Conservation (phyloP, 1,140 invertebrate genomes). For the Ips nitidus region DNA sequence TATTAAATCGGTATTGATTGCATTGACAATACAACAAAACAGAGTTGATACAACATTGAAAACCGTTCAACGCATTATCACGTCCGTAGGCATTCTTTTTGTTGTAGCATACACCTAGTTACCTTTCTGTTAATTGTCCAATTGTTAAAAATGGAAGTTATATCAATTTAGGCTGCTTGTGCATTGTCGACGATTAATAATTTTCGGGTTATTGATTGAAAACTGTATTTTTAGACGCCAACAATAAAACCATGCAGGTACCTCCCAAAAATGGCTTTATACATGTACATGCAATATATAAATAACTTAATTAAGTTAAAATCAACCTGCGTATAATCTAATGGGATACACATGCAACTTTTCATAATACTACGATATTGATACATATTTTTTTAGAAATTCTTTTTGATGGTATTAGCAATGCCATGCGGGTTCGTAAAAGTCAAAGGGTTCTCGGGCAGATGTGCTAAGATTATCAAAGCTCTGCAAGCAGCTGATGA, state of each 20-base stretch:
- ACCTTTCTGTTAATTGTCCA: slow-evolving; percentile 17
- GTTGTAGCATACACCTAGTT: slow-evolving; percentile 23
- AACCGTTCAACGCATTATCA: slow-evolving; percentile 26
- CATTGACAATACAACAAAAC: slow-evolving; percentile 20
- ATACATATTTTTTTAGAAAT: no score
- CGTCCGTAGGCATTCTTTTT: slow-evolving; percentile 18
- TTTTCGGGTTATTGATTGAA: no score
- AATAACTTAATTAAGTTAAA: no score
- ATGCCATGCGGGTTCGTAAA: slow-evolving; percentile 19
- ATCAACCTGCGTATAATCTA: no score
- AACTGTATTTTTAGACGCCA: no score
- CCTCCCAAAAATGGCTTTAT: no score
- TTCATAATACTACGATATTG: no score
- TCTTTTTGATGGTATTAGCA: slow-evolving; percentile 12
- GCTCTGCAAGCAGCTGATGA: slow-evolving; percentile 28
- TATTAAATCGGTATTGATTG: slow-evolving; percentile 28
- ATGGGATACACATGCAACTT: no score
- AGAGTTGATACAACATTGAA: slow-evolving; percentile 18
- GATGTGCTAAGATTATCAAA: slow-evolving; percentile 27
- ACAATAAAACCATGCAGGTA: no score
- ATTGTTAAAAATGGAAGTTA: slow-evolving; percentile 22
- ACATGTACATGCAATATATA: no score
- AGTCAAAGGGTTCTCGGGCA: slow-evolving; percentile 19
- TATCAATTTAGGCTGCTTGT: slow-evolving; percentile 12
- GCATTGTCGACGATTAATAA: not conserved